Percentiles rank a stretch among this genome's conserved stretches.
phyloP scores from a whole-genome alignment of 2,113 vertebrate species.

The Peromyscus polionotus region DNA sequence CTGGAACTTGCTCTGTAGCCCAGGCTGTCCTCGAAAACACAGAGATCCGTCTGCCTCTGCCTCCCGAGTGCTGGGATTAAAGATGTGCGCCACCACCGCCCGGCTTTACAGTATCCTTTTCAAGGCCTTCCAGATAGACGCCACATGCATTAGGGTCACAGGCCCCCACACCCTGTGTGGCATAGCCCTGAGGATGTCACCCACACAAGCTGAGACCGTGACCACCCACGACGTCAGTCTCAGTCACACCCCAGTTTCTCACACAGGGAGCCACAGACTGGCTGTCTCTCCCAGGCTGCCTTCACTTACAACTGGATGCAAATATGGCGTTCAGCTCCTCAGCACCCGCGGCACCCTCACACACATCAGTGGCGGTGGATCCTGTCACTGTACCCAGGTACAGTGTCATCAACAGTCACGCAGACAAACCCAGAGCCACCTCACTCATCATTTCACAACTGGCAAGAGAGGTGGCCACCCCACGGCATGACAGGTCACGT shows the following conservation, averaged over 20 bases:
- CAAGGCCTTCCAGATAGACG: background rate
- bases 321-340: background rate
- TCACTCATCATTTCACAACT: background rate
- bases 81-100: background rate
- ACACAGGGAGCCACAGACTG: rapidly evolving
- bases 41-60: background rate
- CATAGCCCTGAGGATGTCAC: slow-evolving; percentile 25
- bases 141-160: background rate
- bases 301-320: background rate
- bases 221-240: slow-evolving; percentile 6
- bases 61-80: background rate
- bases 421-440: background rate
- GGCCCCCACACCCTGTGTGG: background rate
- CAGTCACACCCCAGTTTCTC: slow-evolving; percentile 1
- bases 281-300: background rate
- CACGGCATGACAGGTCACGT: background rate
- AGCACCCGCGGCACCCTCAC: background rate
- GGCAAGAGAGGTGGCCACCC: background rate
- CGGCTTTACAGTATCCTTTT: background rate
- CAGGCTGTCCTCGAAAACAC: background rate
- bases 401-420: background rate
- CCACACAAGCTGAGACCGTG: slow-evolving; percentile 31
- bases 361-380: too few relatives aligned
- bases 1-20: background rate
- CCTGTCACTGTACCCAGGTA: background rate